Base-by-base conservation (phyloP, 2,888 invertebrate genomes). In the Ochropleura leucogaster region DNA sequence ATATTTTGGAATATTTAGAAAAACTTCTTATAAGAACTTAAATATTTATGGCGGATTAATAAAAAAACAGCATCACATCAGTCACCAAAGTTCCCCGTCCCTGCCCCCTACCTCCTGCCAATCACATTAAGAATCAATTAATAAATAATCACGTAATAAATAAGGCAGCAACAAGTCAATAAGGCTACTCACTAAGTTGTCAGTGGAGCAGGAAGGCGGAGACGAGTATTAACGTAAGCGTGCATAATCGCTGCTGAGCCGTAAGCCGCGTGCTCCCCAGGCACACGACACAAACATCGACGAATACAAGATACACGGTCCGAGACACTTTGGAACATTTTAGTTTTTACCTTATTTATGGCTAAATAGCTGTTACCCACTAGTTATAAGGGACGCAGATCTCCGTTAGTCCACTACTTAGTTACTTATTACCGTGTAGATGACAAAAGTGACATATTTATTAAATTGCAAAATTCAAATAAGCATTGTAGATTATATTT, bases 121-220 rank as follows among this genome's bases (percentile, higher is more conserved):
- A 53, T 47, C n/a, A 72, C 62, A 55, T 10, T 18, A 40, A 8
- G 18, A 55, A 40, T 63, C 73, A 55, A 63, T 80, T 9, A 76
- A 79, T 62, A 6, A 44, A n/a, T 62, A 44, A 79, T 30, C 30
- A n/a, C 16, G 9, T 53, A 47, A 47, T 40, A 16, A 79, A 72
- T 53, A 62, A 47, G 7, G 12, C 16, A 46, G 20, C 18, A 62
- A 62, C 47, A 49, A 55, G 62, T 62, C 47, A 55, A n/a, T 1
- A 30, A 42, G 42, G 30, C 42, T 42, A 14, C 59, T 78, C 12
- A 4, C 20, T 42, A 42, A 62, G 53, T 47, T n/a, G 42, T 62
- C 20, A 18, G 5, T 7, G 12, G 20, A 44, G 47, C 46, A 12
- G 30, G 59, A 12, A 46, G 30, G 16, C 55, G 47, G 18, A 40